Evolutionary conservation across 2,113 vertebrate species (phyloP).

Genomic region (Engraulis encrasicolus): DNA sequence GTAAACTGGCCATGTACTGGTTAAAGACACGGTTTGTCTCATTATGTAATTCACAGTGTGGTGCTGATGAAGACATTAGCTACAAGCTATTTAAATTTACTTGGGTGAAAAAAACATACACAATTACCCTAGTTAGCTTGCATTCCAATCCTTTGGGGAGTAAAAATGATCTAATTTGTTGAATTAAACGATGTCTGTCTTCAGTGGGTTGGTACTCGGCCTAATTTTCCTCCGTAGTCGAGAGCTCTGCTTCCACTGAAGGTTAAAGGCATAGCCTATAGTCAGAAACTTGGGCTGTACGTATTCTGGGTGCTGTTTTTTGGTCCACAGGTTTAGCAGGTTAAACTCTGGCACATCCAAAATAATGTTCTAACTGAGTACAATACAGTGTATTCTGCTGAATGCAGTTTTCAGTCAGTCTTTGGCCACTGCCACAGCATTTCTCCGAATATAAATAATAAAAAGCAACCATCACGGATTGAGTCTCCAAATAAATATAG

Average conservation of each 20-base stretch:
- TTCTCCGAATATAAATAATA: neutral
- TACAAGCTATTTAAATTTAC: conserved; percentile 9
- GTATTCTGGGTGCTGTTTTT: neutral
- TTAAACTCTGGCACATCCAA: neutral
- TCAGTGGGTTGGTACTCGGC: neutral
- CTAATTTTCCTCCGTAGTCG: neutral
- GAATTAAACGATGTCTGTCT: conserved; percentile 7
- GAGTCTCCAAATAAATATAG: neutral
- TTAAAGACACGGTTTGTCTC: neutral
- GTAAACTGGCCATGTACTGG: neutral
- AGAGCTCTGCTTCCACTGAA: neutral
- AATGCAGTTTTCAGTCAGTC: no score
- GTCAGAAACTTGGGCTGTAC: neutral
- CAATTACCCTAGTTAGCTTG: conserved; percentile 11
- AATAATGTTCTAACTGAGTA: neutral
- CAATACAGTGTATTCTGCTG: neutral
- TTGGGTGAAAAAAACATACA: conserved; percentile 6
- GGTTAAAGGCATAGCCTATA: neutral
- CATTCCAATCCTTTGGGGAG: neutral
- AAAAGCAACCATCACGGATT: neutral
- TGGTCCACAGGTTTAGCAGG: neutral
- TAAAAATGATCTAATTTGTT: neutral
- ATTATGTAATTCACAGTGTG: neutral
- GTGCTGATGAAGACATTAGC: neutral
- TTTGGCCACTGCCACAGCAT: neutral